Conservation (phyloP, 2,797 vertebrate genomes). For the Limosa lapponica region DNA sequence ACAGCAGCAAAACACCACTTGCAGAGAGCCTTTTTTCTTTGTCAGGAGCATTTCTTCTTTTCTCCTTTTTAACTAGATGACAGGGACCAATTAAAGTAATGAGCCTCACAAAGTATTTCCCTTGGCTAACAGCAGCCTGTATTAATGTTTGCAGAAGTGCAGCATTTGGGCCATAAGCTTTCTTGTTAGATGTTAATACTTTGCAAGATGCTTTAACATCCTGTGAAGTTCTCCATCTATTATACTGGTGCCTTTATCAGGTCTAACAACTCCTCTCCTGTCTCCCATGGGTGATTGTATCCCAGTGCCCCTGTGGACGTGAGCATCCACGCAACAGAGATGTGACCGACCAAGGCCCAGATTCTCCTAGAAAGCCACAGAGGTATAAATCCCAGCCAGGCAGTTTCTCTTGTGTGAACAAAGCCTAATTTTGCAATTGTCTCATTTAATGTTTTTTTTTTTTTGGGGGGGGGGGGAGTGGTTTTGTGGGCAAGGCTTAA, state of each 20-base stretch:
- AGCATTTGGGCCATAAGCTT: conserved; percentile 3
- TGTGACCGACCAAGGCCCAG: neutral
- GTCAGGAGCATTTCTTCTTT: conserved; percentile 56
- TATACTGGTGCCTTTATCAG: neutral
- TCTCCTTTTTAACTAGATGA: conserved; percentile 74
- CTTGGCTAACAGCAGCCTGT: conserved; percentile 59
- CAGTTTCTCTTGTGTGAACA: neutral
- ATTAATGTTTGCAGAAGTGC: conserved; percentile 62
- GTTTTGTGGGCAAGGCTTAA: neutral
- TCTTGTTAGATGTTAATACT: neutral
- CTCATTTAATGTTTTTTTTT: neutral
- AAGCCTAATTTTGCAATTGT: neutral
- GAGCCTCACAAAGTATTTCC: conserved; percentile 72
- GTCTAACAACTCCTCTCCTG: neutral
- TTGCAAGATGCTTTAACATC: neutral
- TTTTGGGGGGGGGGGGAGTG: neutral
- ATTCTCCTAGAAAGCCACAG: neutral
- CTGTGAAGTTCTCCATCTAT: neutral
- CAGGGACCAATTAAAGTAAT: conserved; percentile 80
- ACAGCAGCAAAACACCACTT: conserved; percentile 19
- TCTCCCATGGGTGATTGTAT: neutral
- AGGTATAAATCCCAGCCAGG: neutral
- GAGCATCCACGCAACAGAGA: neutral
- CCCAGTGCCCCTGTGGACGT: neutral
- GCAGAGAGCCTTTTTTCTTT: conserved; percentile 49